Evolutionary conservation across 2,888 invertebrate species (phyloP), one percentile per base, ranked within the genome.

Genomic region (Brenthis ino): DNA sequence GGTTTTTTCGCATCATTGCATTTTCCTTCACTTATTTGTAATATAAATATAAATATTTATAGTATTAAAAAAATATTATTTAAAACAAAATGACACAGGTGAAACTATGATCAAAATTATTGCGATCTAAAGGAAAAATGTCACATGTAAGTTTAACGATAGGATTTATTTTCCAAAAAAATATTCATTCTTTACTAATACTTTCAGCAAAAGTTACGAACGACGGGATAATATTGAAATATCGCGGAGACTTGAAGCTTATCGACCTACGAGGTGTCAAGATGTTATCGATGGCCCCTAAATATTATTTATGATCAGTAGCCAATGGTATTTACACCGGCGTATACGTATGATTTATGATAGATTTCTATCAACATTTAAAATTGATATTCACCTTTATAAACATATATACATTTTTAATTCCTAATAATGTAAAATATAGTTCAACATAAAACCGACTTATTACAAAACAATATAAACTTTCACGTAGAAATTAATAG

Each of bases 281-380:
- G 77, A 64, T 67, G 76, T 80, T 80, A 84, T 83, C 77, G 82
- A 84, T 83, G 79, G 78, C 72, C 77, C 76, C 82, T 85, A 82
- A 85, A 86, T 85, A 87, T 88, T 88, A 91, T 91, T 91, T 91
- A 91, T 88, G 77, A 74, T 72, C 77, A 80, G 78, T 83, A 76
- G 83, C 80, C 82, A 77, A 77, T 77, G 79, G 78, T 85, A 85
- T 89, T 88, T 86, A 84, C 84, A 81, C 83, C 80, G 83, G 82
- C 82, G 80, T 74, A 76, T 78, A 76, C 74, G 73, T 65, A 72
- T 88, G 88, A 90, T 89, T 87, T 88, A 89, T 87, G 68, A 33
- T 65, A 56, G 33, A 57, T 24, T 5, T 54, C 20, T 20, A 20
- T 20, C 20, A 20, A n/a, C 16, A 4, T 13, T 53, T 53, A 54